phyloP scores from a whole-genome alignment of 64 coral and sea anemone genomes.

The Astreopora myriophthalma region DNA sequence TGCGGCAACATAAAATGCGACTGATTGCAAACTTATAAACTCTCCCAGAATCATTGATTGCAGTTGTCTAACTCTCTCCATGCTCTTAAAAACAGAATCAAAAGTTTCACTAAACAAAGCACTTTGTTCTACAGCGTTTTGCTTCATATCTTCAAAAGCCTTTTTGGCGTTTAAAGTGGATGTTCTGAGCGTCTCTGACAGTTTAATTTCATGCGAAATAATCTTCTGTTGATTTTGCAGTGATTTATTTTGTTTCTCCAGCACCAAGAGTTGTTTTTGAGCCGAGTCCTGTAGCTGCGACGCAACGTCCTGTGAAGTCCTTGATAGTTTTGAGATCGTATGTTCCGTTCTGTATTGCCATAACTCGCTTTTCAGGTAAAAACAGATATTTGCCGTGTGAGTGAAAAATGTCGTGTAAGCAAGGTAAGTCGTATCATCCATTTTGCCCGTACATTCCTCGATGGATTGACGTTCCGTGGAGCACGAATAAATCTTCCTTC shows the following conservation, averaged over 20 bases:
- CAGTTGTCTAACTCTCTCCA: slow-evolving; percentile 80
- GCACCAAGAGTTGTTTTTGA: slow-evolving; percentile 67
- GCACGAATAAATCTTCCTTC: slow-evolving; percentile 85
- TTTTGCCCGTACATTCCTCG: slow-evolving; percentile 79
- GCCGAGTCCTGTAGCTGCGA: slow-evolving; percentile 81
- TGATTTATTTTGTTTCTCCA: slow-evolving; percentile 83
- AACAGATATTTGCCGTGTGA: slow-evolving; percentile 95
- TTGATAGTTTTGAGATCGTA: slow-evolving; percentile 89
- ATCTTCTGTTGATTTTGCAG: slow-evolving; percentile 90
- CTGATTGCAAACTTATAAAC: slow-evolving; percentile 91
- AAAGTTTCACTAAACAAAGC: slow-evolving; percentile 95
- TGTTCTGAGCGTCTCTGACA: slow-evolving; percentile 67
- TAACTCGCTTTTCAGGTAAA: slow-evolving; percentile 86
- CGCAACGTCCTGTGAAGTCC: slow-evolving; percentile 84
- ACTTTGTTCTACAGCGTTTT: slow-evolving; percentile 75
- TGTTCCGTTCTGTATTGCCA: slow-evolving; percentile 94
- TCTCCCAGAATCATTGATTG: slow-evolving; percentile 94
- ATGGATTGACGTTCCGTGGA: slow-evolving; percentile 67
- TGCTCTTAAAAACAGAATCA: slow-evolving; percentile 85
- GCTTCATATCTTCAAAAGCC: slow-evolving; percentile 92
- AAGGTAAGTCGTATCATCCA: slow-evolving; percentile 85
- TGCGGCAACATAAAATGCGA: slow-evolving; percentile 89
- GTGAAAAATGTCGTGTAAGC: slow-evolving; percentile 97
- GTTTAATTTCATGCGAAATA: slow-evolving; percentile 62
- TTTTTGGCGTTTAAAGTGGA: slow-evolving; percentile 78